These are phyloP conservation scores for Limonius californicus DNA, from an alignment of 1,140 invertebrate genomes.

Conservation along the genomic window DNA sequence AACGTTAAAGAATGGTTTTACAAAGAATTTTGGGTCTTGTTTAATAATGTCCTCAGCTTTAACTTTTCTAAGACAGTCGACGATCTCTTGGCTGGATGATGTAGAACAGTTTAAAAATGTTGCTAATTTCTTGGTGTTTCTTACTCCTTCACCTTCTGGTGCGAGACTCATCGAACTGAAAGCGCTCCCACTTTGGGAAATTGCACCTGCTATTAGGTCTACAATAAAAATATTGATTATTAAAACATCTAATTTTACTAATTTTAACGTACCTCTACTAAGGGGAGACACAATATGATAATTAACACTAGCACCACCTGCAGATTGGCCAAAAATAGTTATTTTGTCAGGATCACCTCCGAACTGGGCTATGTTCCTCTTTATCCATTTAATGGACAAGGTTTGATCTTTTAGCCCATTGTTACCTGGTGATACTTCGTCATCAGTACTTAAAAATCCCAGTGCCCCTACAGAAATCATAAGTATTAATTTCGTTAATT, in stretches of 20 bases:
- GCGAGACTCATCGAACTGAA: conserved; percentile 73
- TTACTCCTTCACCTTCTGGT: conserved; percentile 55
- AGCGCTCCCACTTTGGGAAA: conserved; percentile 75
- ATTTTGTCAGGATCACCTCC: neutral
- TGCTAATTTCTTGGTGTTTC: conserved; percentile 61
- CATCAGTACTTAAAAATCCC: neutral
- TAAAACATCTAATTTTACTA: too few relatives aligned
- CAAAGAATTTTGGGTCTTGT: conserved; percentile 59
- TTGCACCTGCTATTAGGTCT: conserved; percentile 70
- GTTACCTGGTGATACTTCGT: neutral
- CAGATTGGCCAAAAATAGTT: neutral
- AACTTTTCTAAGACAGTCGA: conserved; percentile 59
- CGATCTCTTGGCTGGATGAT: conserved; percentile 48
- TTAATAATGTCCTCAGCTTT: conserved; percentile 58
- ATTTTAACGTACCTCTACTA: neutral
- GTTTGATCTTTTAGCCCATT: neutral
- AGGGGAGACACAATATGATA: neutral
- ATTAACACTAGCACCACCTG: neutral
- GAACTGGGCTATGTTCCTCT: neutral
- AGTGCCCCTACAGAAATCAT: neutral
- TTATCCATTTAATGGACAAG: neutral
- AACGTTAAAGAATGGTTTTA: too few relatives aligned
- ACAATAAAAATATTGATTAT: too few relatives aligned
- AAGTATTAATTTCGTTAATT: too few relatives aligned
- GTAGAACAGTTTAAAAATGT: conserved; percentile 57